phyloP scores from a whole-genome alignment of 1,140 invertebrate species.

The Drosophila jambulina region DNA sequence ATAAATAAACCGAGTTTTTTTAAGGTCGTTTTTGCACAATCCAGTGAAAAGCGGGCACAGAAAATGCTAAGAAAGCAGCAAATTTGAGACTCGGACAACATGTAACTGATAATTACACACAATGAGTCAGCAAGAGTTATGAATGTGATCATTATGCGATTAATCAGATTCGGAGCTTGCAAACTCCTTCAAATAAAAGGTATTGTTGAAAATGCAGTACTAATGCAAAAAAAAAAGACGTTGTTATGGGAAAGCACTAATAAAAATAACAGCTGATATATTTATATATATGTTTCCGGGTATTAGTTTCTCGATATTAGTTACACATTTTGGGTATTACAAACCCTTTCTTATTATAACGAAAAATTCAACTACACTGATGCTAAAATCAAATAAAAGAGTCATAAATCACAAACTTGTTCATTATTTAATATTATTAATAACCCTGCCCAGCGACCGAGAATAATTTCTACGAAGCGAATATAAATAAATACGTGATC shows the following conservation, averaged over 20 bases:
- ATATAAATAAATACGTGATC: conserved; percentile 25
- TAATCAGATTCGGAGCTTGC: conserved; percentile 4
- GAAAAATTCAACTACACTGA: background rate
- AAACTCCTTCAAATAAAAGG: background rate
- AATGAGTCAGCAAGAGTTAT: conserved; percentile 38
- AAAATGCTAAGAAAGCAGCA: conserved; percentile 15
- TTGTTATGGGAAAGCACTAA: background rate
- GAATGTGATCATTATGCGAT: conserved; percentile 19
- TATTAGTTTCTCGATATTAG: no score
- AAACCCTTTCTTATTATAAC: no score
- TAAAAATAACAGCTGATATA: background rate
- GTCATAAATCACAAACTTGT: background rate
- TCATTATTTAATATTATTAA: conserved; percentile 2
- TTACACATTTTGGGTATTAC: no score
- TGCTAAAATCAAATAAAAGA: background rate
- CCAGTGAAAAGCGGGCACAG: conserved; percentile 13
- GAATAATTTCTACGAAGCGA: background rate
- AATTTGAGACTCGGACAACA: conserved; percentile 15
- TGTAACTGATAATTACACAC: conserved; percentile 43
- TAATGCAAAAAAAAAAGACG: conserved; percentile 8
- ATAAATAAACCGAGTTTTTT: conserved; percentile 67
- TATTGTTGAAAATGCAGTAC: background rate
- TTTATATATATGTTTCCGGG: background rate
- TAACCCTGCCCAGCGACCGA: background rate
- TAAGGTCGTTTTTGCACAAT: conserved; percentile 75